phyloP scores from a whole-genome alignment of 2,888 invertebrate genomes.

The Protophormia terraenovae region DNA sequence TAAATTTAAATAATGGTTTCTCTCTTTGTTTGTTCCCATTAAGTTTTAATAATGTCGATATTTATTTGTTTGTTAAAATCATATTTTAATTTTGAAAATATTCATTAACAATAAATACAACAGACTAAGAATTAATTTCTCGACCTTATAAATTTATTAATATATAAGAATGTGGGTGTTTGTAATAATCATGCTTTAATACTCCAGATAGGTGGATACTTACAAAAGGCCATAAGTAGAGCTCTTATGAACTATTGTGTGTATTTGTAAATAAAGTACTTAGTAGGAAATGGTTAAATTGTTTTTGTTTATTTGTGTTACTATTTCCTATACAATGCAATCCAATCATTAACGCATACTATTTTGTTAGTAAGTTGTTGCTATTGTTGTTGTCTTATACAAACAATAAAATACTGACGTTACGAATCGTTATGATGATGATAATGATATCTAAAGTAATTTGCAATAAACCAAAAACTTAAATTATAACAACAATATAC shows the following conservation, averaged over 20 bases:
- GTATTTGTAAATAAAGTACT: too few species aligned
- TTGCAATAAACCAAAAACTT: constrained; percentile 17
- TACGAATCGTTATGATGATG: constrained; percentile 9
- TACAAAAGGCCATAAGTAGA: constrained; percentile 19
- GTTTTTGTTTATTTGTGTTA: not conserved
- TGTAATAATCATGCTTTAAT: not conserved
- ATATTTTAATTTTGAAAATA: constrained; percentile 23
- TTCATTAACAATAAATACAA: constrained; percentile 12
- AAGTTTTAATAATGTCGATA: not conserved
- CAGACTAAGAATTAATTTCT: constrained; percentile 7
- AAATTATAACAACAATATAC: not conserved
- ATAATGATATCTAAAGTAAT: constrained; percentile 19
- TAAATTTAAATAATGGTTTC: not conserved
- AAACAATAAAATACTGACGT: constrained; percentile 4
- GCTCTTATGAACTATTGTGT: not conserved
- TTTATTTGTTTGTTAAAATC: constrained; percentile 37
- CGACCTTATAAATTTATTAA: not conserved
- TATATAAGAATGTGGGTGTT: constrained; percentile 23
- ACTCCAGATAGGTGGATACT: too few species aligned
- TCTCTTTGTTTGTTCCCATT: not conserved
- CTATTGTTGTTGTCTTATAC: constrained; percentile 12
- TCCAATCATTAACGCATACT: constrained; percentile 20
- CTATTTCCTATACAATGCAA: not conserved
- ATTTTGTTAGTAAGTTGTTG: not conserved
- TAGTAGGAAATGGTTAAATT: not conserved